Evolutionary conservation across 2,888 invertebrate genomes (phyloP).

Genomic region (Pardosa pseudoannulata): DNA sequence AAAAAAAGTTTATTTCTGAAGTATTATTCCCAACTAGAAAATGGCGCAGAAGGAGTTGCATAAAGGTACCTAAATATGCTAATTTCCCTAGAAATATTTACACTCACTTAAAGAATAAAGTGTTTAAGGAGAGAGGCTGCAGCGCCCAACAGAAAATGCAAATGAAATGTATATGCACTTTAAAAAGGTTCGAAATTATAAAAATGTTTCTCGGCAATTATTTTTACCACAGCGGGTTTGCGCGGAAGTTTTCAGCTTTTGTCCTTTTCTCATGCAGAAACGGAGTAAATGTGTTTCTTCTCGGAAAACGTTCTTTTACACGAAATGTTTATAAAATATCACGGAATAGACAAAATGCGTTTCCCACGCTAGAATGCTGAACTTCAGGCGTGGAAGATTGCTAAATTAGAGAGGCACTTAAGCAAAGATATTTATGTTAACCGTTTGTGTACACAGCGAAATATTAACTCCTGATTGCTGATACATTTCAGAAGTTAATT

Average conservation of each 20-base stretch:
- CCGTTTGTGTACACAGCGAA: too few relatives aligned
- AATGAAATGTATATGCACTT: constrained; percentile 53
- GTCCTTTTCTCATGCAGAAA: neutral
- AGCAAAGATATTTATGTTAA: too few relatives aligned
- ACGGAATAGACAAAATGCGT: neutral
- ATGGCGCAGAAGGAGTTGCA: too few relatives aligned
- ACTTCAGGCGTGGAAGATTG: neutral
- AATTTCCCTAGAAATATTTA: neutral
- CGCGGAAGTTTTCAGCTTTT: neutral
- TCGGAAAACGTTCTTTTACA: neutral
- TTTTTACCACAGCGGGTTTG: neutral
- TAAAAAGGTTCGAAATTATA: constrained; percentile 38
- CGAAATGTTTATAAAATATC: neutral
- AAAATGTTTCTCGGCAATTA: constrained; percentile 62
- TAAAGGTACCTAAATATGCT: neutral
- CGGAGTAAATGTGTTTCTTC: neutral
- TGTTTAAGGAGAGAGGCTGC: constrained; percentile 7
- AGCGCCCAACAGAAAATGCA: constrained; percentile 39
- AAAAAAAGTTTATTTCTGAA: too few relatives aligned
- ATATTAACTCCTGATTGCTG: too few relatives aligned
- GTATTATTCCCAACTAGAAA: too few relatives aligned
- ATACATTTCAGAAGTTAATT: too few relatives aligned
- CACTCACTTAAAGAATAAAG: neutral
- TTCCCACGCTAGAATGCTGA: neutral
- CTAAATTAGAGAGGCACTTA: too few relatives aligned